These are phyloP conservation scores for Xestobium rufovillosum DNA, from an alignment of 2,888 invertebrate genomes.

Conservation along the genomic window DNA sequence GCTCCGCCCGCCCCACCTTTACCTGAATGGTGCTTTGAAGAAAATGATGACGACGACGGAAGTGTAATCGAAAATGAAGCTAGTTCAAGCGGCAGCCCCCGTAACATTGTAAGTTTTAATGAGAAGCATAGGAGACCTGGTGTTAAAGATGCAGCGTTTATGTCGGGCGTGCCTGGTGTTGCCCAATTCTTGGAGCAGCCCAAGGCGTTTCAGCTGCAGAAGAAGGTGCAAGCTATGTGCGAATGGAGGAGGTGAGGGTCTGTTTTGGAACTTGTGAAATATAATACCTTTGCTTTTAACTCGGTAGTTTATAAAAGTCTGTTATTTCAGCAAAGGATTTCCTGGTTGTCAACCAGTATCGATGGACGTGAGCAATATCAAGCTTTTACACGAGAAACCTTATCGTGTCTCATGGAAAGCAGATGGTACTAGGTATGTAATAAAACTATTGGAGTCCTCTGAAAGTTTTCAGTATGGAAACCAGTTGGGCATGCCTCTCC, in stretches of 20 bases:
- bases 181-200: constrained; percentile 57
- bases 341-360: constrained; percentile 97
- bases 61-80: constrained; percentile 25
- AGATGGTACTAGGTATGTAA: constrained; percentile 81
- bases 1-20: constrained; percentile 65
- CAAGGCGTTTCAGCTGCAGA: constrained; percentile 55
- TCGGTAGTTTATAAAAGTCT: neutral
- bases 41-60: constrained; percentile 35
- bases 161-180: constrained; percentile 82
- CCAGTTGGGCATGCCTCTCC: too few relatives aligned
- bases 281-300: constrained; percentile 4
- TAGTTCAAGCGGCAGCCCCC: constrained; percentile 10
- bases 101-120: constrained; percentile 9
- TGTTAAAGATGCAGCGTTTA: constrained; percentile 63
- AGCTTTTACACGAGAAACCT: constrained; percentile 65
- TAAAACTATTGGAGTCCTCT: neutral
- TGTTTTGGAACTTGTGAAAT: constrained; percentile 6
- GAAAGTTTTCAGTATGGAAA: neutral
- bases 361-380: constrained; percentile 79
- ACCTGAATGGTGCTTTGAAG: constrained; percentile 84
- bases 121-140: constrained; percentile 15
- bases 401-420: constrained; percentile 99
- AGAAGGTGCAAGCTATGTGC: constrained; percentile 71
- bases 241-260: constrained; percentile 56
- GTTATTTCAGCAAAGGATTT: constrained; percentile 58